These are phyloP conservation scores for Eurosta solidaginis DNA, from an alignment of 1,140 invertebrate species.

Conservation along the genomic window DNA sequence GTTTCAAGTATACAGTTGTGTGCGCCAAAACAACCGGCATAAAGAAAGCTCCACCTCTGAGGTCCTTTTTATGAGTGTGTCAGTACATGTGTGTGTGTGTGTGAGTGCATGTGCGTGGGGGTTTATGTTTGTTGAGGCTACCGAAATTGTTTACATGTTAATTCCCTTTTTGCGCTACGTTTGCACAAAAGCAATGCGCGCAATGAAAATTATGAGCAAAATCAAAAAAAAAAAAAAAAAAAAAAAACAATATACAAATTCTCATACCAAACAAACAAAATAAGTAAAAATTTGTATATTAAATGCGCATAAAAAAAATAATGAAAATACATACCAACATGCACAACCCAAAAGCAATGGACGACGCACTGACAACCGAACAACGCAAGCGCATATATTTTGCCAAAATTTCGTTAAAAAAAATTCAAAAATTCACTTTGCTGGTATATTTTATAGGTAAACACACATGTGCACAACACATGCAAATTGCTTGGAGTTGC, in stretches of 20 bases:
- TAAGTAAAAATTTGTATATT: not conserved
- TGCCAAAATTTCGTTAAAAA: not conserved
- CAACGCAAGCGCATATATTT: not conserved
- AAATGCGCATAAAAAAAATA: not conserved
- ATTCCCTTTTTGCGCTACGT: not conserved
- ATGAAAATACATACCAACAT: not conserved
- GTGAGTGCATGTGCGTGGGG: not conserved
- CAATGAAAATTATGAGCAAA: constrained; percentile 10
- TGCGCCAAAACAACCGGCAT: not conserved
- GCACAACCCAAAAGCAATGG: not conserved
- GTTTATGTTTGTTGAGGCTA: too few relatives aligned
- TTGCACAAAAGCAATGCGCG: not conserved
- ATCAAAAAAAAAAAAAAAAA: not conserved
- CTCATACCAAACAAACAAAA: not conserved
- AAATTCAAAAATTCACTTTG: not conserved
- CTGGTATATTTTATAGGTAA: not conserved
- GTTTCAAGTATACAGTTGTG: too few relatives aligned
- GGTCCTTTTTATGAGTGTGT: too few relatives aligned
- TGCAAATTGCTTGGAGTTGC: not conserved
- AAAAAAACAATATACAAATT: not conserved
- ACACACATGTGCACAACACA: not conserved
- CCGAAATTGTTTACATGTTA: constrained; percentile 15
- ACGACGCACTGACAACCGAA: not conserved
- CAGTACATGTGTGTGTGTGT: not conserved
- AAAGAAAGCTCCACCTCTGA: not conserved